These are phyloP conservation scores for Mechanitis messenoides DNA, from an alignment of 2,888 invertebrate genomes.

Conservation along the genomic window DNA sequence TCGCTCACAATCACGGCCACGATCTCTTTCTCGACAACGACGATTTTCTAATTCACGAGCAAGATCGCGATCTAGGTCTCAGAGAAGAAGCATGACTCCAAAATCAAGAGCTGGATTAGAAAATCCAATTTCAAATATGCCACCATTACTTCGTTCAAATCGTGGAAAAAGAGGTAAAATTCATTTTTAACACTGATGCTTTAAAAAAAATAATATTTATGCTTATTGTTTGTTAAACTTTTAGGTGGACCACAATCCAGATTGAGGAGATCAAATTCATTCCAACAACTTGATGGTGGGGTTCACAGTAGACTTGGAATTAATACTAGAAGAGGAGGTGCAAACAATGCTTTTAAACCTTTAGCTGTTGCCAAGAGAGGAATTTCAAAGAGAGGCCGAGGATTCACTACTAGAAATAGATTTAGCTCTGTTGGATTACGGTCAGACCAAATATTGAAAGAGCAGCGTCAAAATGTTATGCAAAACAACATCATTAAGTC, in stretches of 20 bases:
- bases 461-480: slow-evolving; percentile 50
- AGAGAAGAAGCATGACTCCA: slow-evolving; percentile 55
- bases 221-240: slow-evolving; percentile 24
- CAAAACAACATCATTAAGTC: slow-evolving; percentile 59
- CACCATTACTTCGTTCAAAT: slow-evolving; percentile 46
- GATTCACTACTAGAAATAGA: slow-evolving; percentile 54
- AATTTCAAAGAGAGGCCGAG: slow-evolving; percentile 64
- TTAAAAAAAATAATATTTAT: background rate
- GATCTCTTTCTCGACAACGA: slow-evolving; percentile 36
- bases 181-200: background rate
- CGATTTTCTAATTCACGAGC: slow-evolving; percentile 49
- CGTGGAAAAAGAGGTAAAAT: slow-evolving; percentile 43
- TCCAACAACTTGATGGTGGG: slow-evolving; percentile 43
- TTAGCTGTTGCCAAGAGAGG: slow-evolving; percentile 64
- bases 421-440: slow-evolving; percentile 64
- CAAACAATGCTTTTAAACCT: slow-evolving; percentile 46
- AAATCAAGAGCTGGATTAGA: slow-evolving; percentile 64
- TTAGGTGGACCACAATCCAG: slow-evolving; percentile 53
- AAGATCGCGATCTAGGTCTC: slow-evolving; percentile 57
- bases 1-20: slow-evolving; percentile 36
- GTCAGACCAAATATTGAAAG: slow-evolving; percentile 67
- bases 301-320: slow-evolving; percentile 63
- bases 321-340: slow-evolving; percentile 53
- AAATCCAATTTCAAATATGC: slow-evolving; percentile 35
- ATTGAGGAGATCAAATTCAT: slow-evolving; percentile 50